These are phyloP conservation scores for Rhopalosiphum padi DNA, from an alignment of 1,140 invertebrate genomes.

Conservation along the genomic window DNA sequence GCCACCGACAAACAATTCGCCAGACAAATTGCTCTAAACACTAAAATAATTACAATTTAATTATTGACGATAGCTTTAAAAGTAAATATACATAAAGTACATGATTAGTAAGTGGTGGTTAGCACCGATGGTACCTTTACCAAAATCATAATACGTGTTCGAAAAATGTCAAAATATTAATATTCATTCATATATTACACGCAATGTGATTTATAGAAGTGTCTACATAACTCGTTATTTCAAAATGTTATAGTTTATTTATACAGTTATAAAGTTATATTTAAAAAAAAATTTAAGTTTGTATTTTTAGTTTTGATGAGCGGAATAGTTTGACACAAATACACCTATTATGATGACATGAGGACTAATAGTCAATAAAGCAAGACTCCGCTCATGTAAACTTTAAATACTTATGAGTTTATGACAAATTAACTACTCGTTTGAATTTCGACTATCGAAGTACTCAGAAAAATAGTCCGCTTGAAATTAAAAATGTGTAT, in stretches of 20 bases:
- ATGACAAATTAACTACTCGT: too few species aligned
- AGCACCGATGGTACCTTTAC: not conserved
- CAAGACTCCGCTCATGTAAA: not conserved
- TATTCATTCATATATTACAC: not conserved
- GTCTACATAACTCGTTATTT: not conserved
- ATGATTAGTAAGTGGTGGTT: not conserved
- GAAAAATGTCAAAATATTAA: not conserved
- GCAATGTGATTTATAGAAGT: not conserved
- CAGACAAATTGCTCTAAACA: not conserved
- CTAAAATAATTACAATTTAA: not conserved
- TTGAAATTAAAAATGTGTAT: too few species aligned
- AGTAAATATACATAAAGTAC: not conserved
- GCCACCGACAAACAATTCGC: not conserved
- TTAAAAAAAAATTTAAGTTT: too few species aligned
- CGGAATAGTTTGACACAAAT: not conserved
- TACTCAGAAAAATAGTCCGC: too few species aligned
- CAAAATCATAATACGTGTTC: not conserved
- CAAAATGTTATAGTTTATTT: not conserved
- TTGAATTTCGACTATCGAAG: too few species aligned
- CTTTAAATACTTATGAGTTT: not conserved
- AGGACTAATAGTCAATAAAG: too few species aligned
- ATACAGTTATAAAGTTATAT: too few species aligned
- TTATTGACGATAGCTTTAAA: not conserved
- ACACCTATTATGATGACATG: too few species aligned
- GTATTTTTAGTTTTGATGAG: too few species aligned